Evolutionary conservation across 1,140 invertebrate genomes (phyloP).

Genomic region (Lerema accius): DNA sequence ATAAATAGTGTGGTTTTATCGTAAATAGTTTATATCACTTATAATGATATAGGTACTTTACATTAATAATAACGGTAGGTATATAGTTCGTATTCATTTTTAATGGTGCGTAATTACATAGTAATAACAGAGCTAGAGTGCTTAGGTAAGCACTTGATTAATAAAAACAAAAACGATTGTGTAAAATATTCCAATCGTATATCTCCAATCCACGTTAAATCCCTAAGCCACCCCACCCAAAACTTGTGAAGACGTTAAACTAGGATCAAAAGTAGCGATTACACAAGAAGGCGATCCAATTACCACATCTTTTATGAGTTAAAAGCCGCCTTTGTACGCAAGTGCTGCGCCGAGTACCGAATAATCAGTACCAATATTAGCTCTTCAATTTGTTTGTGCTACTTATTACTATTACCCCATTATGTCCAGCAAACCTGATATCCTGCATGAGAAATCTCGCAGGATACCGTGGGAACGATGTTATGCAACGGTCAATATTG

Average conservation of each 20-base stretch:
- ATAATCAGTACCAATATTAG: slow-evolving; percentile 74
- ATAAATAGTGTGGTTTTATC: too few species aligned
- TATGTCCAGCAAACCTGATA: slow-evolving; percentile 54
- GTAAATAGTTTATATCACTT: too few species aligned
- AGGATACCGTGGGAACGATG: slow-evolving; percentile 73
- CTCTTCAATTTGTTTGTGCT: slow-evolving; percentile 68
- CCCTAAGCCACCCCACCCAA: slow-evolving; percentile 25
- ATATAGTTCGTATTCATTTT: too few species aligned
- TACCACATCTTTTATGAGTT: slow-evolving; percentile 70
- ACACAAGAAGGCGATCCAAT: slow-evolving; percentile 69
- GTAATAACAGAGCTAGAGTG: too few species aligned
- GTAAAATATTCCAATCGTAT: background rate
- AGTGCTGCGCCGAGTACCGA: slow-evolving; percentile 45
- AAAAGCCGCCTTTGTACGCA: slow-evolving; percentile 69
- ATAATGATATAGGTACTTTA: too few species aligned
- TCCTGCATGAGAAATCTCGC: slow-evolving; percentile 59
- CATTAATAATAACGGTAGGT: too few species aligned
- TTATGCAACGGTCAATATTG: slow-evolving; percentile 74
- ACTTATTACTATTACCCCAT: slow-evolving; percentile 68
- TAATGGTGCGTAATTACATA: too few species aligned
- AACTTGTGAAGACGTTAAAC: slow-evolving; percentile 51
- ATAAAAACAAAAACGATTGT: too few species aligned
- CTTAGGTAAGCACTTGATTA: too few species aligned
- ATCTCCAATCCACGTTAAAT: slow-evolving; percentile 1
- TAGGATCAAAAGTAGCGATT: slow-evolving; percentile 62